phyloP scores from a whole-genome alignment of 1,140 invertebrate species.

The Scaptomyza pallida region DNA sequence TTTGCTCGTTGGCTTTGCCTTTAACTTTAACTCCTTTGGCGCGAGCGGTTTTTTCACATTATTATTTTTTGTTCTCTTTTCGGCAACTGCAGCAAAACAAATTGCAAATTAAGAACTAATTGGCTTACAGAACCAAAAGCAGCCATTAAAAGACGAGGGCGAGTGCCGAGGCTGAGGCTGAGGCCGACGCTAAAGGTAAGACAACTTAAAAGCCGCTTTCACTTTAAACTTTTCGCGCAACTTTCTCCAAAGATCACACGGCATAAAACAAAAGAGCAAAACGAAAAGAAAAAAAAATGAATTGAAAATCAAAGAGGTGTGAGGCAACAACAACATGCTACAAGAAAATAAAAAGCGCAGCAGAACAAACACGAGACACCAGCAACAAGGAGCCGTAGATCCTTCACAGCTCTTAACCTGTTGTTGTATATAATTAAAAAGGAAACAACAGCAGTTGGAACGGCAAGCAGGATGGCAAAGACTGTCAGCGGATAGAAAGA shows the following conservation, averaged over 20 bases:
- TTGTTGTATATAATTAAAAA: constrained; percentile 77
- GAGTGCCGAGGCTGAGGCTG: constrained; percentile 36
- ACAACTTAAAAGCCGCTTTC: constrained; percentile 51
- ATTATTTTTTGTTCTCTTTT: constrained; percentile 24
- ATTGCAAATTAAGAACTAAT: constrained; percentile 83
- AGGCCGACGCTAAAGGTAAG: constrained; percentile 10
- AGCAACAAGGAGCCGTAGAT: neutral
- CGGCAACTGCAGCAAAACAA: constrained; percentile 76
- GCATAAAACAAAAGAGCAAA: constrained; percentile 6
- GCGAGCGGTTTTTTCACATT: constrained; percentile 23
- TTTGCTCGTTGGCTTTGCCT: constrained; percentile 74
- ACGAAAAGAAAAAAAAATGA: constrained; percentile 6
- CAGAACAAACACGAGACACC: constrained; percentile 9
- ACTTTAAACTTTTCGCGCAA: constrained; percentile 73
- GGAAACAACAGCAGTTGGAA: constrained; percentile 56
- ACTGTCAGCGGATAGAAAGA: constrained; percentile 6
- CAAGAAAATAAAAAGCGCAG: constrained; percentile 5
- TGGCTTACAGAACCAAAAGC: constrained; percentile 81
- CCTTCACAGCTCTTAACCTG: constrained; percentile 20
- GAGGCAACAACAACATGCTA: constrained; percentile 10
- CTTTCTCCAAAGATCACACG: constrained; percentile 59
- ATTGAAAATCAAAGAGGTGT: constrained; percentile 62
- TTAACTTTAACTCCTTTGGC: constrained; percentile 74
- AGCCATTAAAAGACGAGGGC: constrained; percentile 67
- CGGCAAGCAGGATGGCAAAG: constrained; percentile 12